Base-by-base conservation (phyloP, 2,888 invertebrate genomes). In the Athalia rosae region DNA sequence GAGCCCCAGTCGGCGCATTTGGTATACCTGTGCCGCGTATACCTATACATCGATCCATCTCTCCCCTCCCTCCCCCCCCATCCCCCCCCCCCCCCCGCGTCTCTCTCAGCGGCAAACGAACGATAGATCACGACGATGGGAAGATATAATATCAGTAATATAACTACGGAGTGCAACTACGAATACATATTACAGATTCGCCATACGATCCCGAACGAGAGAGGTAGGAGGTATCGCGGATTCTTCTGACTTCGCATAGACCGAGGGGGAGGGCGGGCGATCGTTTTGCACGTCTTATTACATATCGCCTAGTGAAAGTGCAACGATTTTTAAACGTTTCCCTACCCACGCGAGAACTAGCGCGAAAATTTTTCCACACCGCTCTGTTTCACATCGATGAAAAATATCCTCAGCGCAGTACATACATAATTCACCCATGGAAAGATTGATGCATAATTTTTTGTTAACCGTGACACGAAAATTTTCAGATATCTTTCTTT, bases 181-280 rank as follows among this genome's bases (percentile, higher is more conserved):
- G 73, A 61, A 74, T 74, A 61, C 61, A 74, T 62, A 74, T 62
- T 74, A 74, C 61, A 74, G 74, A 74, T 74, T 74, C 74, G 74
- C 61, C n/a, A n/a, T 62, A 61, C 48, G 47, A 61, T 47, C 41
- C 28, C 48, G 13, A 64, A 28, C 41, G 69, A 53, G 28, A 53
- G 69, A 50, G n/a, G 58, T 53, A 45, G 13, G 43, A 53, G 50
- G 67, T 48, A 67, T 67, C 48, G 9, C 67, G 15, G 67, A 8
- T 53, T 67, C 28, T 67, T 50, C 67, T 67, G 67, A 41, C 50
- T 15, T 67, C 64, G 11, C 67, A n/a, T 6, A 1, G 53, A 67
- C 50, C 53, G 28, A 67, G 50, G 28, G 67, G 50, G 28, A 48
- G 47, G n/a, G 43, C 43, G 58, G 11, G 50, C 43, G 13, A 15